Evolutionary conservation across 2,113 vertebrate genomes (phyloP).

Genomic region (Donacobius atricapilla): DNA sequence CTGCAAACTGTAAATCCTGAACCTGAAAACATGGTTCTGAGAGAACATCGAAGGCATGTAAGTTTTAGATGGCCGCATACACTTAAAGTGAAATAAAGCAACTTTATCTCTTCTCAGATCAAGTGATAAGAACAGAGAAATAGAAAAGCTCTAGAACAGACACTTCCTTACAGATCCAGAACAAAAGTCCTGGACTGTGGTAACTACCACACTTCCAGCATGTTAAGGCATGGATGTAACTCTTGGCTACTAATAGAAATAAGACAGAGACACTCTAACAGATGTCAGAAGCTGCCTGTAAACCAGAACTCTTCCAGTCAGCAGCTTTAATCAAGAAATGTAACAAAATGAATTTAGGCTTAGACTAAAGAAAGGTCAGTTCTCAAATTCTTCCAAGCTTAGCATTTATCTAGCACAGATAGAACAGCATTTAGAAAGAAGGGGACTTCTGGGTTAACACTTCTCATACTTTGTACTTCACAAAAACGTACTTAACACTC

Average conservation of each 20-base stretch:
- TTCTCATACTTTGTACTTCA: background rate
- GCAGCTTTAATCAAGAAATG: background rate
- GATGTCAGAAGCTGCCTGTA: background rate
- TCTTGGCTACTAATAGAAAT: background rate
- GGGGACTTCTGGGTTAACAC: background rate
- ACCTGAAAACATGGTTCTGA: background rate
- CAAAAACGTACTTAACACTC: background rate
- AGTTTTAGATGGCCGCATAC: background rate
- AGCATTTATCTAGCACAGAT: background rate
- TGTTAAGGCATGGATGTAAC: background rate
- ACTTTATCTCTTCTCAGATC: background rate
- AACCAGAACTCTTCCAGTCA: background rate
- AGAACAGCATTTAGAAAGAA: background rate
- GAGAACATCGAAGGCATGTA: rapidly evolving
- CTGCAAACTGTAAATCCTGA: background rate
- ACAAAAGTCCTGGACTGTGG: background rate
- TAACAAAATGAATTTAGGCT: background rate
- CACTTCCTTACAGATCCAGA: background rate
- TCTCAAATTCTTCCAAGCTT: background rate
- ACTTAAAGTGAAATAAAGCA: background rate
- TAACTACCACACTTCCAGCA: background rate
- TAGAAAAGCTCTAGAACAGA: background rate
- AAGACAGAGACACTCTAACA: background rate
- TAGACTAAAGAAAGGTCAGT: background rate
- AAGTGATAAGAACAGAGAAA: background rate